Evolutionary conservation across 2,113 vertebrate species (phyloP), one percentile per base, ranked within the genome.

Genomic region (Odontophorus gujanensis): DNA sequence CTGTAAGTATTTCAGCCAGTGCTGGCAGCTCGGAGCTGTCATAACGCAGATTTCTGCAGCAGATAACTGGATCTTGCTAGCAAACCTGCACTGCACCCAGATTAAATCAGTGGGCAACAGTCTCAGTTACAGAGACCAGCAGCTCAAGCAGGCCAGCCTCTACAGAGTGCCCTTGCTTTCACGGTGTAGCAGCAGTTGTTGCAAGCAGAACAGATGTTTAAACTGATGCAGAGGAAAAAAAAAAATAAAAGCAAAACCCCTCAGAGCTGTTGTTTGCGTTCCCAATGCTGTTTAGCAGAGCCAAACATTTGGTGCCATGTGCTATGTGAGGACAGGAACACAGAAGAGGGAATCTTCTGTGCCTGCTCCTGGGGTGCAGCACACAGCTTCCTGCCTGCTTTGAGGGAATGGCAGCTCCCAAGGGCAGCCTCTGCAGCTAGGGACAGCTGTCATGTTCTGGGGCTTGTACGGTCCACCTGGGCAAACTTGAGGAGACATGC

Each of bases 81-180:
- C 26, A 51, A 85, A 81, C n/a, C n/a, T 21, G 16, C 1, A 9
- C 51, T 1, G 6, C 4, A 36, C 11, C 15, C 69, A 36, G 30
- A 36, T 9, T 36, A 65, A 89, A 55, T 45, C 69, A 67, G 16
- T 1, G 10, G 28, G 36, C 14, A 81, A 82, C 91, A 92, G 55
- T 30, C n/a, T 55, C 83, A 58, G 8, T 6, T 36, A 8, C 26
- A 68, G 13, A 48, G 25, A 75, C 0, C 2, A 3, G 21, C 4
- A 36, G n/a, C 14, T 59, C 47, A 43, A 2, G 5, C 0, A 62
- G 45, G 32, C 19, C 0, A 3, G 42, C 11, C 75, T 63, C 69
- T 20, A 15, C 32, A 11, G 11, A 16, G 2, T 0, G 1, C 57
- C 12, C 76, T 55, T 15, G 51, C 51, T 69, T 40, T 51, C 47